Conservation (phyloP, 2,797 vertebrate species). For the Amblyopsis hoosieri region DNA sequence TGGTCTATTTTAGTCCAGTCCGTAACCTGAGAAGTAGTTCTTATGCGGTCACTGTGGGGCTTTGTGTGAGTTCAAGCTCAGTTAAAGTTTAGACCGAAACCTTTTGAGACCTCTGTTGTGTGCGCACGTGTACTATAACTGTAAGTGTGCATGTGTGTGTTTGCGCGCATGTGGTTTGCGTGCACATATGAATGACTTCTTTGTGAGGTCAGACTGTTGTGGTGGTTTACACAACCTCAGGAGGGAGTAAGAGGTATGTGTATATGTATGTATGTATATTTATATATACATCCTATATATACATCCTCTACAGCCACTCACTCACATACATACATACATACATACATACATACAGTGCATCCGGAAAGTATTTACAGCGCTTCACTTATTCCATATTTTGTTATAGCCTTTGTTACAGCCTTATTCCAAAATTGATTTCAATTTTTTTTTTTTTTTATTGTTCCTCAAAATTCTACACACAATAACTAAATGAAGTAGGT, state of each 20-base stretch:
- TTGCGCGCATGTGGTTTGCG: slow-evolving; percentile 7
- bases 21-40: slow-evolving; percentile 70
- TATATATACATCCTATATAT: slow-evolving; percentile 3
- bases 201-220: slow-evolving; percentile 51
- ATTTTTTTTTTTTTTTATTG: too few relatives aligned
- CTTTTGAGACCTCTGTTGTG: not conserved
- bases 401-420: too few relatives aligned
- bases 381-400: too few relatives aligned
- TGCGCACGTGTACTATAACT: not conserved
- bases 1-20: slow-evolving; percentile 66
- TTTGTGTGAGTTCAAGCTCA: slow-evolving; percentile 64
- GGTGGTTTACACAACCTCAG: slow-evolving; percentile 37
- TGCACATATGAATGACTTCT: slow-evolving; percentile 54
- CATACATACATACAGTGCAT: not conserved
- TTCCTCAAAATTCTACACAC: too few relatives aligned
- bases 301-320: not conserved
- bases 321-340: slow-evolving; percentile 10
- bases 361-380: too few relatives aligned
- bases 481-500: too few relatives aligned
- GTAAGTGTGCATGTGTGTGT: slow-evolving; percentile 5
- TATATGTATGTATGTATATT: not conserved
- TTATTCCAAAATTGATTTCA: too few relatives aligned
- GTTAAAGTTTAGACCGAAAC: slow-evolving; percentile 62
- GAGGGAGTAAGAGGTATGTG: slow-evolving; percentile 14
- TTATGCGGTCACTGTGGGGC: slow-evolving; percentile 63